A percentile compares a stretch with the other conserved stretches of the same genome.
Evolutionary conservation across 2,797 vertebrate species (phyloP).

Genomic region (Heteromormyrus szaboi): DNA sequence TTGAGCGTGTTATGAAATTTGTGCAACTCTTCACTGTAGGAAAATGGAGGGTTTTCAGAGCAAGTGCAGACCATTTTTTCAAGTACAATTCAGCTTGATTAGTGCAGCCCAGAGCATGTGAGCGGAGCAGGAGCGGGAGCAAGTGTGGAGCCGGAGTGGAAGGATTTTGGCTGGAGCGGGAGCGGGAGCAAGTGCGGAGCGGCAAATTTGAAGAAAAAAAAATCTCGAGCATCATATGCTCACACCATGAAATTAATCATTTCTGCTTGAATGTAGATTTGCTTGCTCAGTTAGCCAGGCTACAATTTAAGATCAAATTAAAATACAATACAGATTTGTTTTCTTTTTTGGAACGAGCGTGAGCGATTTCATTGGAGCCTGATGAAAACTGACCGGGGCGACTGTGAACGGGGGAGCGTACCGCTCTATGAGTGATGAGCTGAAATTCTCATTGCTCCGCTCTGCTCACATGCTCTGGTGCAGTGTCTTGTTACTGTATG

Average conservation of each 20-base stretch:
- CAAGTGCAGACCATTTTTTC: background rate
- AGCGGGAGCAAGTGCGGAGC: background rate
- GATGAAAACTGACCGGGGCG: too few species aligned
- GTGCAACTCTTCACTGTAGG: background rate
- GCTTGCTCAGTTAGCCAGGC: background rate
- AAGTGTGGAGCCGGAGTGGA: too few species aligned
- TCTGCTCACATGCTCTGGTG: background rate
- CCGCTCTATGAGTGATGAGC: background rate
- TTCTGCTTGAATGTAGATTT: background rate
- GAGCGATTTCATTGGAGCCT: too few species aligned
- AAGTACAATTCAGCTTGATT: background rate
- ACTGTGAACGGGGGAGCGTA: too few species aligned
- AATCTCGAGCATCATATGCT: background rate
- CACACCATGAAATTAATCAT: background rate
- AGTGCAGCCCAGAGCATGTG: background rate
- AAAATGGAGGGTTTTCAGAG: background rate
- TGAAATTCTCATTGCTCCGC: background rate
- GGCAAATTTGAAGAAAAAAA: background rate
- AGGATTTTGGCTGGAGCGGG: too few species aligned
- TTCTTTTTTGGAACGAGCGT: background rate
- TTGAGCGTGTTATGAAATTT: background rate
- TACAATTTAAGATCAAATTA: background rate
- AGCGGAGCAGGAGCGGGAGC: background rate
- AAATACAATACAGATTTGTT: background rate
- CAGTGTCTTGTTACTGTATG: background rate